Evolutionary conservation across 35 echinoderm and acorn worm genomes (phyloP).

Genomic region (Amphiura filiformis): DNA sequence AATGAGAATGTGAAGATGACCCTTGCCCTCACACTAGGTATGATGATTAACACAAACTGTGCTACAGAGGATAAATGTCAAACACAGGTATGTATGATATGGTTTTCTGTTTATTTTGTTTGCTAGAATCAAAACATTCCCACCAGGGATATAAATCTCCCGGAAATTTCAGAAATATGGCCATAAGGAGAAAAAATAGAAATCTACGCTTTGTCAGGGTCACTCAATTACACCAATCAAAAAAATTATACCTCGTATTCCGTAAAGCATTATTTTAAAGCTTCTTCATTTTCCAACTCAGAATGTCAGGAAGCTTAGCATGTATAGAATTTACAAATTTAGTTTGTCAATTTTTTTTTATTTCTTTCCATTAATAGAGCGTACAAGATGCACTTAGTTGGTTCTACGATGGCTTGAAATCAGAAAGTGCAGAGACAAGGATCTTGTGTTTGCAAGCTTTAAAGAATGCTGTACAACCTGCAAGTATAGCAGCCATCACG

Average conservation of each 20-base stretch:
- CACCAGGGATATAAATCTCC: not conserved
- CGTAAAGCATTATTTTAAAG: too few relatives aligned
- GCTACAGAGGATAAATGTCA: conserved; percentile 31
- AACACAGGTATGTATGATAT: conserved; percentile 47
- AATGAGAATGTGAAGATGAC: conserved; percentile 70
- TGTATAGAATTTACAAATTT: too few relatives aligned
- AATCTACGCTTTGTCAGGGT: too few relatives aligned
- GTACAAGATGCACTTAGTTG: conserved; percentile 36
- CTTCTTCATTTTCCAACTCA: too few relatives aligned
- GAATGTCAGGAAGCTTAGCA: too few relatives aligned
- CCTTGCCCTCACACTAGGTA: conserved; percentile 69
- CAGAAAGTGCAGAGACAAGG: conserved; percentile 48
- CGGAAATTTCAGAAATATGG: not conserved
- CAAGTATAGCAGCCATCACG: conserved; percentile 46
- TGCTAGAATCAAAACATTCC: not conserved
- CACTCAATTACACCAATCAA: too few relatives aligned
- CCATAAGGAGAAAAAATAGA: not conserved
- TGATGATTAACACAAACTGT: conserved; percentile 67
- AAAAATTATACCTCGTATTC: too few relatives aligned
- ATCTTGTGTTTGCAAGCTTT: conserved; percentile 73
- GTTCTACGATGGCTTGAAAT: conserved; percentile 43
- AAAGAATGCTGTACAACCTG: conserved; percentile 71
- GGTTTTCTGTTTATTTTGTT: not conserved
- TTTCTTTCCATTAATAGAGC: conserved; percentile 18
- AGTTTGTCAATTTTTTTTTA: too few relatives aligned